These are phyloP conservation scores for Nycticryphes semicollaris DNA, from an alignment of 2,113 vertebrate species.

Conservation along the genomic window DNA sequence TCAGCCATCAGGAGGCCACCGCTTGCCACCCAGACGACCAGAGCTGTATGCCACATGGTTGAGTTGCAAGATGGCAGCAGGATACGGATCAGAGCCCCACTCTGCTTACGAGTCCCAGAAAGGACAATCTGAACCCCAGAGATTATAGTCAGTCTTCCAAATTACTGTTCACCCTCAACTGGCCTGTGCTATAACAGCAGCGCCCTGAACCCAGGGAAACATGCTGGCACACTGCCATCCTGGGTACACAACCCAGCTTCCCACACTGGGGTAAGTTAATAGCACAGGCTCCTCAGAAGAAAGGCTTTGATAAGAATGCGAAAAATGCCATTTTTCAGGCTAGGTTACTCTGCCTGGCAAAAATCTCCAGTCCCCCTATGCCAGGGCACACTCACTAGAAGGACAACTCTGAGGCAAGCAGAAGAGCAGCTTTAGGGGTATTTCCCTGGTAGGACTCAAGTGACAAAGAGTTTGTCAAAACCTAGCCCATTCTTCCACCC, in stretches of 20 bases:
- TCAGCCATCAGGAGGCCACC: background rate
- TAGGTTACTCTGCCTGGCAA: background rate
- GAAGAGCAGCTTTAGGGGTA: background rate
- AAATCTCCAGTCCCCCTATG: background rate
- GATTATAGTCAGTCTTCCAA: background rate
- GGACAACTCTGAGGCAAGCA: background rate
- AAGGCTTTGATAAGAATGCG: background rate
- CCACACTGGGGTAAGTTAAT: background rate
- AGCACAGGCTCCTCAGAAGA: background rate
- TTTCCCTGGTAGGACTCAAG: background rate
- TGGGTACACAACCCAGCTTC: background rate
- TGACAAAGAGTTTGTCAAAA: background rate
- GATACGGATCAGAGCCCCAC: background rate
- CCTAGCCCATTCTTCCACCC: background rate
- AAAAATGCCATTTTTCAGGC: background rate
- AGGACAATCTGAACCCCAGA: background rate
- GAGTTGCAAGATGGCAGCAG: background rate
- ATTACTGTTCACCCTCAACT: background rate
- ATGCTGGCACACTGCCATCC: background rate
- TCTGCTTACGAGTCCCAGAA: background rate
- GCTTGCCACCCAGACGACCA: background rate
- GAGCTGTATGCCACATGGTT: accelerated
- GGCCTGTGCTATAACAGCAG: background rate
- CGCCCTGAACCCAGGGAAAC: background rate
- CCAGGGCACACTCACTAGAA: background rate